Base-by-base conservation (phyloP, 2,113 vertebrate genomes). In the Blennius ocellaris region DNA sequence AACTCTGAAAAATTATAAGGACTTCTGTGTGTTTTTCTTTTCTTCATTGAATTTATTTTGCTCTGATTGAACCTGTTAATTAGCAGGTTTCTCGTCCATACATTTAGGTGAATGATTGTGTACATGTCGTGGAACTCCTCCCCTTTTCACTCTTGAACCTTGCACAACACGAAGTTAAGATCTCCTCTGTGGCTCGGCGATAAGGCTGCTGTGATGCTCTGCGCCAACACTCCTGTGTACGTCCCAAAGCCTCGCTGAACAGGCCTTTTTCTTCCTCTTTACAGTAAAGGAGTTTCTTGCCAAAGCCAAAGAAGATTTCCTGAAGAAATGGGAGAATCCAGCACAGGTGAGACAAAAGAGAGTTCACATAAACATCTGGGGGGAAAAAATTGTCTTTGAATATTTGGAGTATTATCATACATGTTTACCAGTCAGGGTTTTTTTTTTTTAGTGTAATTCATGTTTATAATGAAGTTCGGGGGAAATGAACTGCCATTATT, bases 261-360 rank as follows among this genome's bases (percentile, higher is more conserved):
- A 4, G 2, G 21, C 21, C 21, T 14, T 6, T n/a, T 48, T 2
- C 82, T 63, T 74, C 36, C 84, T 7, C 64, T 7, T 89, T 90
- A 77, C 87, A 96, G 95, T 97, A 92, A 97, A 97, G 92, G 97
- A 98, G 90, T 97, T 97, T 93, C 94, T 98, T 91, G 96, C 95
- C 84, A 97, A 96, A 96, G 96, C 96, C 90, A 97, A 97, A 94
- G 96, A 97, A 93, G 96, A 98, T 84, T 97, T 98, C 82, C 94
- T 98, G 60, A 96, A 96, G 90, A 98, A 97, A 96, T 98, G 97
- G 96, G 96, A 98, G 91, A 96, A 91, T 83, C 96, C 96, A 74
- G 92, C 95, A 83, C 95, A 96, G 94, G 95, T 95, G 78, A 84
- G 84, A 38, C 51, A 17, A 36, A n/a, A n/a, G n/a, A 39, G 6